Conservation (phyloP, 2,113 vertebrate species). For the Malurus melanocephalus region DNA sequence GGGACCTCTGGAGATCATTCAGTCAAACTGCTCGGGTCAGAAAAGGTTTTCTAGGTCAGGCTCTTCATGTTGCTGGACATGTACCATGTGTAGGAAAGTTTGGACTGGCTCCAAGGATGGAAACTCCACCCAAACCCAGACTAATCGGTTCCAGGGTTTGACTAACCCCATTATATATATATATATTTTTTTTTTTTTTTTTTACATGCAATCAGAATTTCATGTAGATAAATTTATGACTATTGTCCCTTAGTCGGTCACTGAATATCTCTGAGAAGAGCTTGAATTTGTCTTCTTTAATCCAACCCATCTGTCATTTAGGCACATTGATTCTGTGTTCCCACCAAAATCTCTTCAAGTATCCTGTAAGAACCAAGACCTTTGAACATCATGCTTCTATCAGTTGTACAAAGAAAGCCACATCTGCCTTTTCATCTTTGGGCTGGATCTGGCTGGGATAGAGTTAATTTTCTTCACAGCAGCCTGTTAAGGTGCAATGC, state of each 20-base stretch:
- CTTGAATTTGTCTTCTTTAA: not conserved
- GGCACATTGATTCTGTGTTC: not conserved
- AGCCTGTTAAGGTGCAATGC: not conserved
- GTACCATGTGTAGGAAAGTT: not conserved
- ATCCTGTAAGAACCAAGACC: not conserved
- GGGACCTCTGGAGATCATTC: not conserved
- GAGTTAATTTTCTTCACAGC: not conserved
- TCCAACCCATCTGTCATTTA: not conserved
- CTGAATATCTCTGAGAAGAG: not conserved
- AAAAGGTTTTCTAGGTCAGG: not conserved
- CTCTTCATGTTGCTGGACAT: not conserved
- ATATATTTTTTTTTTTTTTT: too few species aligned
- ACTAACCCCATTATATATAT: fast-evolving
- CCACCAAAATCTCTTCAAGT: not conserved
- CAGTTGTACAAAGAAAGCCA: not conserved
- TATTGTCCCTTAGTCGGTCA: not conserved
- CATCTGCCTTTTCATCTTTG: not conserved
- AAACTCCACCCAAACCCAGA: not conserved
- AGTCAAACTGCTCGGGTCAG: not conserved
- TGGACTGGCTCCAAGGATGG: not conserved
- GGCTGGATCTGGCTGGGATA: not conserved
- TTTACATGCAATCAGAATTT: not conserved
- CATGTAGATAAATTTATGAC: not conserved
- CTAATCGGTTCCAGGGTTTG: not conserved
- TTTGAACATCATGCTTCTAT: not conserved